These are phyloP conservation scores for Lordiphosa mommai DNA, from an alignment of 1,140 invertebrate species.

Conservation along the genomic window DNA sequence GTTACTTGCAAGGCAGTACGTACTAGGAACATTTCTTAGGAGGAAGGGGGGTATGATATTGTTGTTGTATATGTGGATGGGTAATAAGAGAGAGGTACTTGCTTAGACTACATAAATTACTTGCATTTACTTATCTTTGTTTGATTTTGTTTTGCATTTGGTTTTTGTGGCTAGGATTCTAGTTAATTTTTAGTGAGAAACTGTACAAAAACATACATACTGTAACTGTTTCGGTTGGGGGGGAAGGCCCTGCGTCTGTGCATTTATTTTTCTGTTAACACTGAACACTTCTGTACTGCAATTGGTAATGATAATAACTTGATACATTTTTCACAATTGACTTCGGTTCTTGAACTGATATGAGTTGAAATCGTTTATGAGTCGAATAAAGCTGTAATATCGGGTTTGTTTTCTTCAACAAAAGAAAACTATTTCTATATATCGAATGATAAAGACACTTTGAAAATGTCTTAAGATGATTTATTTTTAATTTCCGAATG, in stretches of 20 bases:
- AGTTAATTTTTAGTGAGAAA: not conserved
- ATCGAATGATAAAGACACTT: no score
- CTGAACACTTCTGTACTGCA: constrained; percentile 65
- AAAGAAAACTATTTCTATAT: no score
- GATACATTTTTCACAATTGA: constrained; percentile 25
- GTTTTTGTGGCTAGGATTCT: constrained; percentile 3
- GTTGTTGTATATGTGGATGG: constrained; percentile 43
- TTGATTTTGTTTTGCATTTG: constrained; percentile 19
- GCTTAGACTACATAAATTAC: constrained; percentile 69
- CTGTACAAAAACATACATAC: not conserved
- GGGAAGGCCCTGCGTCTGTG: constrained; percentile 52
- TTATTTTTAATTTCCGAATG: no score
- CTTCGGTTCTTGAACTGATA: constrained; percentile 3
- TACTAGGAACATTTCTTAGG: constrained; percentile 50
- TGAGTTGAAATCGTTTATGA: constrained; percentile 9
- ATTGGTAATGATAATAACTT: constrained; percentile 66
- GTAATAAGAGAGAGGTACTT: constrained; percentile 3
- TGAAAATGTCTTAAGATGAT: no score
- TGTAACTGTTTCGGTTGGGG: constrained; percentile 26
- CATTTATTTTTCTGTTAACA: constrained; percentile 63
- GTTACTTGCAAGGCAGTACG: constrained; percentile 70
- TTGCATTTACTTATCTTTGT: constrained; percentile 74
- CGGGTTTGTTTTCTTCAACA: no score
- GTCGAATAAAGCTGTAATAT: no score
- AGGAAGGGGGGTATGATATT: constrained; percentile 25